Base-by-base conservation (phyloP, 2,888 invertebrate species). In the Diaprepes abbreviatus region DNA sequence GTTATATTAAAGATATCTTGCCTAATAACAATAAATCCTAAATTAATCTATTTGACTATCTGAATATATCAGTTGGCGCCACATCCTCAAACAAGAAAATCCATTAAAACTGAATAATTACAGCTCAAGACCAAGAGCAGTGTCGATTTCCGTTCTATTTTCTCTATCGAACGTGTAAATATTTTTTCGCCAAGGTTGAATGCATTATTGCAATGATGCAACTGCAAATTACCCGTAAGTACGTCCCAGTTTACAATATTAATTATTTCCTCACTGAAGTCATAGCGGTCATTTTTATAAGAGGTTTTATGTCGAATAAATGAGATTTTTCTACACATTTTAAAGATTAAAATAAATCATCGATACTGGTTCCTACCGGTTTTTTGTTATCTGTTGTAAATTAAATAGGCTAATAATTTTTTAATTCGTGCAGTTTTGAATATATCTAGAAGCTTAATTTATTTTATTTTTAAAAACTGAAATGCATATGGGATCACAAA, bases 141-240 rank as follows among this genome's bases (percentile, higher is more conserved):
- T 19, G 12, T 35, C 19, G 38, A 59, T 66, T 50, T 66, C 66
- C 66, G 66, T 66, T 66, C 66, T 38, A 66, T 31, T 66, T 66
- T 66, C 66, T 59, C 38, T 38, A 31, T 52, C 14, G 35, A 52
- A 66, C 66, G 58, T 59, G 66, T 59, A 59, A 59, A 66, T 14
- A 52, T 66, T 59, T 66, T 59, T 58, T 43, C 43, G 33, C 59
- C 66, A 66, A 66, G 66, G 66, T 33, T 59, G 28, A 50, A 66
- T 59, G 52, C 58, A 33, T 66, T 59, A 59, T 66, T 38, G 59
- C 59, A 50, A 40, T 59, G 66, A 66, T 66, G 66, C 40, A 66
- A 66, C 59, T 50, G 59, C 66, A 59, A 66, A 66, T 66, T 59
- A 19, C 35, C 48, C 65, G 38, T 63, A 52, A 50, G 40, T 19